phyloP scores from a whole-genome alignment of 2,888 invertebrate genomes.

The Drosophila mercatorum region DNA sequence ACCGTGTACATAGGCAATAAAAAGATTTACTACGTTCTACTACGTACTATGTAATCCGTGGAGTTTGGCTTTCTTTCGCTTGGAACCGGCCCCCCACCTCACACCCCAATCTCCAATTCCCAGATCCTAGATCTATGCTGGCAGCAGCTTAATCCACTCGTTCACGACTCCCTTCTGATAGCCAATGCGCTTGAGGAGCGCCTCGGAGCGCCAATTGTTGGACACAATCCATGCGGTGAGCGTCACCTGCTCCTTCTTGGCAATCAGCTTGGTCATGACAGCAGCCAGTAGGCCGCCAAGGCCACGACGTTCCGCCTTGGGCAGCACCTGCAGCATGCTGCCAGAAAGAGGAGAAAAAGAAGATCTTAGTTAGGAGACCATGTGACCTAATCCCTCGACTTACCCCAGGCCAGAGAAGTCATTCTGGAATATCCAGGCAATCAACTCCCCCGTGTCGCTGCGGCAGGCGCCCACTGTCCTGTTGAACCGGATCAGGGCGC shows the following conservation, averaged over 20 bases:
- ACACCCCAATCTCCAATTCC: no score
- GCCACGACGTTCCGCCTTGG: constrained; percentile 73
- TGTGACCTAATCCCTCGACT: not conserved
- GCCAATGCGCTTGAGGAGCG: constrained; percentile 72
- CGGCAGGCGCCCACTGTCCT: constrained; percentile 69
- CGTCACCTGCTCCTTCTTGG: constrained; percentile 57
- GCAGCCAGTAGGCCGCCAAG: constrained; percentile 72
- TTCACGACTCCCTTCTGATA: constrained; percentile 60
- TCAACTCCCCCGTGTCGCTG: constrained; percentile 60
- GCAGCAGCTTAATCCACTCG: constrained; percentile 79
- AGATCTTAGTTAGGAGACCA: not conserved
- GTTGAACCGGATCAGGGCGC: constrained; percentile 72
- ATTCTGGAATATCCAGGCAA: constrained; percentile 82
- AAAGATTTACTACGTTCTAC: constrained; percentile 15
- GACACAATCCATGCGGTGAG: constrained; percentile 75
- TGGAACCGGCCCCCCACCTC: not conserved
- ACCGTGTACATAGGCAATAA: constrained; percentile 66
- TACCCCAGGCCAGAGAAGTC: constrained; percentile 82
- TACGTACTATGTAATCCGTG: constrained; percentile 14
- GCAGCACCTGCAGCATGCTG: constrained; percentile 78
- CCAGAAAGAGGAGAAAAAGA: not conserved
- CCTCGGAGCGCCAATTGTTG: constrained; percentile 74
- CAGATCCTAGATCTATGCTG: constrained; percentile 23
- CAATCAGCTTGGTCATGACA: constrained; percentile 70
- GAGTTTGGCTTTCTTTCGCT: constrained; percentile 19